Conservation (phyloP, 1,140 invertebrate genomes). For the Sinonovacula constricta region DNA sequence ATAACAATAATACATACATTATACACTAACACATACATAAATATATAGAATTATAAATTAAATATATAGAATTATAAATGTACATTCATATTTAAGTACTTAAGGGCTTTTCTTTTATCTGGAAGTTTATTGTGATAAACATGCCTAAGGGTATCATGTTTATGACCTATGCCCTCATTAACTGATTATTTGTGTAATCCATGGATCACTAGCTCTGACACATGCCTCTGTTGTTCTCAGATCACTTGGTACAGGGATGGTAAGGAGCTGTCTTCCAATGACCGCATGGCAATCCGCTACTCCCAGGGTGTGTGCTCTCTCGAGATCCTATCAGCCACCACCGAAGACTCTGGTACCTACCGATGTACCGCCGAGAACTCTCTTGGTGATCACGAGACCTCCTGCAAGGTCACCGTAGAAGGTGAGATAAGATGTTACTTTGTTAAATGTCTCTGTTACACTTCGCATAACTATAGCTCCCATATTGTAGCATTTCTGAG, state of each 20-base stretch:
- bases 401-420: conserved; percentile 98
- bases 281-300: conserved; percentile 82
- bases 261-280: conserved; percentile 88
- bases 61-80: too few relatives aligned
- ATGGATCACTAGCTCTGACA: too few relatives aligned
- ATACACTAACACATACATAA: too few relatives aligned
- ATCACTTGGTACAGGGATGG: conserved; percentile 95
- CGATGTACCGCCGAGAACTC: conserved; percentile 94
- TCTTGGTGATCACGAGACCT: conserved; percentile 96
- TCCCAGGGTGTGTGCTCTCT: conserved; percentile 94
- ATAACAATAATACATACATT: too few relatives aligned
- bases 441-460: neutral
- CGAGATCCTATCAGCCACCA: conserved; percentile 96
- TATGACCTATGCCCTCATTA: too few relatives aligned
- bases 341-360: conserved; percentile 97
- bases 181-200: too few relatives aligned
- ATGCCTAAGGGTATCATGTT: too few relatives aligned
- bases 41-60: too few relatives aligned
- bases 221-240: conserved; percentile 78
- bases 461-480: neutral
- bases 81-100: too few relatives aligned
- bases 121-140: too few relatives aligned
- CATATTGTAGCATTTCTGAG: neutral
- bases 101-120: too few relatives aligned
- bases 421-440: conserved; percentile 83